Evolutionary conservation across 2,888 invertebrate genomes (phyloP), one percentile per base, ranked within the genome.

Genomic region (Drosophila multiciliata): DNA sequence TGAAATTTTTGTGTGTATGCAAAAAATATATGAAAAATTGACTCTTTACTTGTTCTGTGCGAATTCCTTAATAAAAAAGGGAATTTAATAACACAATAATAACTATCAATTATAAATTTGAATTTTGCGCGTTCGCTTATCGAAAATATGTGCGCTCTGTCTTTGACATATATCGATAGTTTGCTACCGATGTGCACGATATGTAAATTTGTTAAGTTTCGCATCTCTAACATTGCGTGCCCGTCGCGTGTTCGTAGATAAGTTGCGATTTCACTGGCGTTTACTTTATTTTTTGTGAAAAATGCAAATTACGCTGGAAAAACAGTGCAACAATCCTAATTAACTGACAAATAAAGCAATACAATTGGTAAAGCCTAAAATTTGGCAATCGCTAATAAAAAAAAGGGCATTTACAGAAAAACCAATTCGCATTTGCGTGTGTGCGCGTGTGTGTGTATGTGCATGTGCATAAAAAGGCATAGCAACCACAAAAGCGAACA

Each of bases 1-100:
- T 52, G 54, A 79, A 72, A 55, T 81, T 87, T 83, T 85, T 84
- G 85, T 85, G 81, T 85, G 87, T 85, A 85, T 81, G 85, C 80
- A 87, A 80, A 73, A 81, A 49, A 70, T 60, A 50, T 36, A n/a
- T 40, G 12, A 64, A 40, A 61, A 32, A 11, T 2, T 36, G 49
- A 35, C 23, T 66, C 72, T 74, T 40, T 33, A 42, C 12, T 63
- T 33, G 5, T 17, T 2, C 23, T 8, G 4, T 23, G 15, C 12
- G 15, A 23, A 7, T 15, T 23, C 4, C 15, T 15, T 15, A 45
- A 29, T 29, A 15, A 42, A 11, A 38, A 45, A 45, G 8, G 8
- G 4, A 45, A 23, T 15, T 15, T 45, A 23, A 12, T 23, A 23
- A 15, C 0, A 45, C 7, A 45, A 45, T 15, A 23, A 23, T 23